phyloP scores from a whole-genome alignment of 2,888 invertebrate species.

The Zootermopsis nevadensis region DNA sequence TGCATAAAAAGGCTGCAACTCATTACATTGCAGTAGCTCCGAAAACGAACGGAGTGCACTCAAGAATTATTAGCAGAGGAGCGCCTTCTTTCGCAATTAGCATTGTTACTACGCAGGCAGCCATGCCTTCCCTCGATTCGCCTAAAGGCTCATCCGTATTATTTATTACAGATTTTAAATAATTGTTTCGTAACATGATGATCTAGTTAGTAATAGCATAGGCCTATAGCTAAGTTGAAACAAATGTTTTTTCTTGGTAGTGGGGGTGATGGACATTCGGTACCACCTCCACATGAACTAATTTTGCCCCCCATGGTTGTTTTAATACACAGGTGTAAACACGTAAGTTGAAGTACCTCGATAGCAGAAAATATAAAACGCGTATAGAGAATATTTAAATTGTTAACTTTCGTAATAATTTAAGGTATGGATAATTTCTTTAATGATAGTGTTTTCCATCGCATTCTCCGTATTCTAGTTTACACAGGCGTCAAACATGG shows the following conservation, averaged over 20 bases:
- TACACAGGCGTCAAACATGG: background rate
- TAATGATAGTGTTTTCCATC: background rate
- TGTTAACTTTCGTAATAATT: background rate
- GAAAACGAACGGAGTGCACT: conserved; percentile 15
- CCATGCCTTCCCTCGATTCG: conserved; percentile 1
- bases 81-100: background rate
- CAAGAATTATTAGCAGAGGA: background rate
- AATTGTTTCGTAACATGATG: conserved; percentile 9
- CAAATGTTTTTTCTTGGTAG: background rate
- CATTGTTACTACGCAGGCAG: background rate
- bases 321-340: background rate
- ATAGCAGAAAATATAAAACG: conserved; percentile 21
- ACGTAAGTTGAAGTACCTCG: background rate
- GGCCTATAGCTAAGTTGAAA: background rate
- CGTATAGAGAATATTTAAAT: background rate
- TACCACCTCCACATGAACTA: background rate
- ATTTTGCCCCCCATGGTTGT: background rate
- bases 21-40: conserved; percentile 24
- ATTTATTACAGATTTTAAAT: conserved; percentile 4
- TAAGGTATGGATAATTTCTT: background rate
- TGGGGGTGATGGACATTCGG: background rate
- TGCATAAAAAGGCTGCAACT: background rate
- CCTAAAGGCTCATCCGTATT: background rate
- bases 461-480: background rate
- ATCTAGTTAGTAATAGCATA: background rate